Conservation (phyloP, 1,140 invertebrate species). For the Apis mellifera region Amel_HAv3.1 CM009931.2:16891001-16891500, state of each 20-base stretch:
- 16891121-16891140: too few relatives aligned
- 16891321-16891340: neutral
- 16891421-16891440: slow-evolving; percentile 29
- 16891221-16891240: neutral
- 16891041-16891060: neutral
- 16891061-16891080: neutral
- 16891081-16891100: neutral
- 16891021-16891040: neutral
- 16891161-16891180: neutral
- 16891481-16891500: slow-evolving; percentile 24
- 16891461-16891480: slow-evolving; percentile 28
- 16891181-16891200: too few relatives aligned
- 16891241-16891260: too few relatives aligned
- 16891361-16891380: neutral
- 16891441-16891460: slow-evolving; percentile 26
- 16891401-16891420: slow-evolving; percentile 6
- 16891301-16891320: too few relatives aligned
- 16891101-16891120: neutral
- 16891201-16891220: neutral
- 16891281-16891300: too few relatives aligned
- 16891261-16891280: too few relatives aligned
- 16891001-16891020: neutral
- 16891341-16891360: neutral
- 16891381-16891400: neutral
- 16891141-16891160: neutral